Evolutionary conservation across 1,140 invertebrate genomes (phyloP).

Genomic region (Zelostemma sp.): DNA sequence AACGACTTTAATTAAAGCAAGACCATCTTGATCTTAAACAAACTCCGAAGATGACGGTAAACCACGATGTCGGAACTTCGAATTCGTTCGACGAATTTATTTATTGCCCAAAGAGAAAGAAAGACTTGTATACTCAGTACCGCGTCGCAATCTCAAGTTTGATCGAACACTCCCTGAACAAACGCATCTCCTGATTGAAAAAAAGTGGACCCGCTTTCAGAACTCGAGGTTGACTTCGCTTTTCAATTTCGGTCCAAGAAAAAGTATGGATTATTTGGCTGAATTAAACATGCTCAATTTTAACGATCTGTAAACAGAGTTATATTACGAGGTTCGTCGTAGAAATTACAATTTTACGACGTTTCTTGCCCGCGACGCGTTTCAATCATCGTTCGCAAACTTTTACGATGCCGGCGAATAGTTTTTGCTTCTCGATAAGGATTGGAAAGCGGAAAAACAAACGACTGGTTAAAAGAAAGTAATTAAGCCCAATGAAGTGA

Average conservation of each 20-base stretch:
- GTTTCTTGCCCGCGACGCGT: background rate
- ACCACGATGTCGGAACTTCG: too few relatives aligned
- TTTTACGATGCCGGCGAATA: background rate
- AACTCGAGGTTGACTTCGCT: slow-evolving; percentile 4
- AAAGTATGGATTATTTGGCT: slow-evolving; percentile 1
- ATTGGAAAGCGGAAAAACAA: background rate
- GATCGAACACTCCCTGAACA: slow-evolving; percentile 13
- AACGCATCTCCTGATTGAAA: slow-evolving; percentile 14
- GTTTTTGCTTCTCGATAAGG: background rate
- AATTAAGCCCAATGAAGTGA: too few relatives aligned
- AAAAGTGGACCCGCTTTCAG: background rate
- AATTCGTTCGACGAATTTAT: slow-evolving; percentile 13
- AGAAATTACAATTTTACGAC: background rate
- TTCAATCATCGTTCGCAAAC: background rate
- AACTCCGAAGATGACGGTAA: too few relatives aligned
- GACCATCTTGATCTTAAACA: too few relatives aligned
- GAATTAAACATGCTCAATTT: background rate
- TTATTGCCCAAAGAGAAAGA: slow-evolving; percentile 6
- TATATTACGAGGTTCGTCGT: background rate
- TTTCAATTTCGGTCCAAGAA: slow-evolving; percentile 4
- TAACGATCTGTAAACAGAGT: slow-evolving; percentile 2
- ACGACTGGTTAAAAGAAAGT: too few relatives aligned
- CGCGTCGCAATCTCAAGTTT: slow-evolving; percentile 13
- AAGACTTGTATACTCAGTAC: slow-evolving; percentile 11
- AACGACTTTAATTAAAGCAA: too few relatives aligned